Evolutionary conservation across 2,113 vertebrate genomes (phyloP), one percentile per base, ranked within the genome.

Genomic region (Chlorodrepanis virens): DNA sequence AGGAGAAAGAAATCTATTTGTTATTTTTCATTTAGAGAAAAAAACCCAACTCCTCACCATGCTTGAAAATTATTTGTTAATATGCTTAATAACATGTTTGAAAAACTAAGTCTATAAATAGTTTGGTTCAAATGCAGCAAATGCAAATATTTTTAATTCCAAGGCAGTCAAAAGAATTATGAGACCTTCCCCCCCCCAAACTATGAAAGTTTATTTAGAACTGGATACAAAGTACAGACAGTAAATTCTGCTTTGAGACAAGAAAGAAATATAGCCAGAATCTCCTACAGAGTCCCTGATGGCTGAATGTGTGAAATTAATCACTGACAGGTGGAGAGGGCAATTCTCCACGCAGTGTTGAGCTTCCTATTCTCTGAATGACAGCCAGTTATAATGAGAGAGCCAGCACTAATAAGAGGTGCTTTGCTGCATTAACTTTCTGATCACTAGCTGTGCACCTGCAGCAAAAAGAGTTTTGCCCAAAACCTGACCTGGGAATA

Each of bases 361-460:
- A 97, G 86, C 76, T 97, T 96, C 96, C 95, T 87, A 92, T 97
- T 96, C 91, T 97, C 96, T 97, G 97, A 96, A 95, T 63, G 97
- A 93, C 97, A 98, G 97, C 94, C 97, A 97, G 97, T 95, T 96
- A 94, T 97, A 97, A 91, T 90, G 97, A 95, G 93, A 96, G 92
- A 97, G 94, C 97, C 97, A 96, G 97, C 97, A 94, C 97, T 97
- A 98, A 97, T 97, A 88, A 94, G 96, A 98, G 94, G 87, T 83
- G 87, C 96, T 98, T 75, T 97, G 96, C 96, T 96, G 93, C 96
- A 96, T 97, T 96, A 96, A 96, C 61, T 87, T 97, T 94, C 76
- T 94, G 91, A 96, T 93, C 96, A 94, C 93, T 60, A 60, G 44
- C 80, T 19, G 6, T 74, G 63, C 83, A 82, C 78, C 90, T 92